phyloP scores from a whole-genome alignment of 2,888 invertebrate species.

The Luperina testacea region DNA sequence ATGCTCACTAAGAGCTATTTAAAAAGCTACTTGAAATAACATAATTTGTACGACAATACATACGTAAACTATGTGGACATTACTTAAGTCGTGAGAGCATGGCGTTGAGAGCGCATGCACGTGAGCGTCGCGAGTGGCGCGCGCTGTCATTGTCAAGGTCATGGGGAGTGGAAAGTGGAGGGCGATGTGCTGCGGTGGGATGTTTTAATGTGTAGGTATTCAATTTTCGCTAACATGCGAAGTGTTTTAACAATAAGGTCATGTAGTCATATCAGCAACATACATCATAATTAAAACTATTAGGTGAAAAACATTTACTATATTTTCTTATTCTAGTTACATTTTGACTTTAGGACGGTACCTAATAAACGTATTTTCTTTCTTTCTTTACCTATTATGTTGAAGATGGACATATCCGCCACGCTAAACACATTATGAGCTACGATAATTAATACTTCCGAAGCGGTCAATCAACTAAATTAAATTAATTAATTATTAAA shows the following conservation, averaged over 20 bases:
- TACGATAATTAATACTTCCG: not conserved
- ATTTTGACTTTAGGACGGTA: too few species aligned
- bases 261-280: too few species aligned
- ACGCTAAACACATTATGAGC: not conserved
- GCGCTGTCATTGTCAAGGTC: conserved; percentile 59
- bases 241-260: not conserved
- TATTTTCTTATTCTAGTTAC: not conserved
- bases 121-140: conserved; percentile 20
- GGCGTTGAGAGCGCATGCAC: not conserved
- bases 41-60: not conserved
- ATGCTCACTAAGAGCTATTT: not conserved
- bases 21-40: conserved; percentile 6
- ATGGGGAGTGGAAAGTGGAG: conserved; percentile 10
- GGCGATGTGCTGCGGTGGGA: not conserved
- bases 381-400: too few species aligned
- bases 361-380: too few species aligned
- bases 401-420: not conserved
- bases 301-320: not conserved
- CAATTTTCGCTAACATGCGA: not conserved
- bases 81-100: conserved; percentile 30
- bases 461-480: conserved; percentile 12
- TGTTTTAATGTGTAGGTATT: not conserved
- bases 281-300: not conserved
- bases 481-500: not conserved
- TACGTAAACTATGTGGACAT: conserved; percentile 12